A percentile compares a stretch with the other conserved stretches of the same genome.
phyloP scores from a whole-genome alignment of 2,113 vertebrate species.

The Benthochromis sp. region DNA sequence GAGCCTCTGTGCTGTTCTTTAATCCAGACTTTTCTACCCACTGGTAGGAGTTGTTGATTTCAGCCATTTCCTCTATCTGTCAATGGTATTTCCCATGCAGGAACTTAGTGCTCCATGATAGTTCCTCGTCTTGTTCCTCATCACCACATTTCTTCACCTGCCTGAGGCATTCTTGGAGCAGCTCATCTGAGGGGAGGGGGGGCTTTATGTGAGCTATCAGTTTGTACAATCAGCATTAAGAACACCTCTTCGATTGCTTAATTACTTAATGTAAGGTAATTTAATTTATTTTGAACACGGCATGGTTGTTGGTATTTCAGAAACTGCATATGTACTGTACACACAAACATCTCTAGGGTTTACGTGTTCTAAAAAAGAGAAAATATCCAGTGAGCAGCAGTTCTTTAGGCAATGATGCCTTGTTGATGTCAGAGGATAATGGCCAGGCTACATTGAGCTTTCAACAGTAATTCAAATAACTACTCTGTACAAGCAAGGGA shows the following conservation, averaged over 20 bases:
- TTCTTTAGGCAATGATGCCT: neutral
- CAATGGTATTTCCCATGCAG: neutral
- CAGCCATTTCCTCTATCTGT: neutral
- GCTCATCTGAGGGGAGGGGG: neutral
- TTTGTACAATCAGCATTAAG: neutral
- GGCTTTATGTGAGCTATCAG: neutral
- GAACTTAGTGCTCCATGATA: neutral
- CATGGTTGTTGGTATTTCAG: neutral
- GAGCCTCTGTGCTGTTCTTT: neutral
- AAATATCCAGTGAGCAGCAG: neutral
- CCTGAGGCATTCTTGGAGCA: neutral
- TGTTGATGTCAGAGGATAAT: neutral
- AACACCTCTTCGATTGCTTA: neutral
- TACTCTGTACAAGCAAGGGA: neutral
- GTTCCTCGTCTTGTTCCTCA: neutral
- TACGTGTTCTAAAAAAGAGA: neutral
- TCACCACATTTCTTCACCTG: neutral
- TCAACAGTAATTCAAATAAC: neutral
- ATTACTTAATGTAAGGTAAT: neutral
- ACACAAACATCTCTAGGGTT: neutral
- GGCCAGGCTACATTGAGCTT: neutral
- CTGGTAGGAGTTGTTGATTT: neutral
- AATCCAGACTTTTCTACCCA: neutral
- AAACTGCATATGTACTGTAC: neutral
- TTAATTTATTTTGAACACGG: neutral